Percentiles rank a stretch among this genome's conserved stretches.
Conservation (phyloP, 2,888 invertebrate genomes). For the Eupeodes latifasciatus region DNA sequence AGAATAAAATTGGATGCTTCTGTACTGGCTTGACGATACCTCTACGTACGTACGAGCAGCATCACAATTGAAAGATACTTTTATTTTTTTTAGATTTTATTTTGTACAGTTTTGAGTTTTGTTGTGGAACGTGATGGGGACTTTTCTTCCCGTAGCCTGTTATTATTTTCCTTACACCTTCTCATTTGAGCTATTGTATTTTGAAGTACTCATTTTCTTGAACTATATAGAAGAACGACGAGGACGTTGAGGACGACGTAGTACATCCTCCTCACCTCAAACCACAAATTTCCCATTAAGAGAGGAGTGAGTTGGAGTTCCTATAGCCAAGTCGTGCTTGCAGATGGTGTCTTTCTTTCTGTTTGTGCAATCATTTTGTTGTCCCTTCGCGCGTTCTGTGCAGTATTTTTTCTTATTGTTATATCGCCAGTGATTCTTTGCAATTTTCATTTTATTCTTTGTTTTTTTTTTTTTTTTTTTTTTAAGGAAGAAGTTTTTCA, state of each 20-base stretch:
- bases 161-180: constrained; percentile 59
- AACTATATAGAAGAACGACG: constrained; percentile 3
- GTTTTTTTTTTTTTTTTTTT: not conserved
- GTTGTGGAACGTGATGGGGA: not conserved
- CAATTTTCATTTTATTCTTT: constrained; percentile 19
- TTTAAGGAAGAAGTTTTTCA: constrained; percentile 14
- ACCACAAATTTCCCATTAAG: constrained; percentile 37
- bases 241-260: too few species aligned
- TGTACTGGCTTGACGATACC: not conserved
- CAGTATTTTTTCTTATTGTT: constrained; percentile 33
- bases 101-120: not conserved
- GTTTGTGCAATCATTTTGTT: constrained; percentile 57
- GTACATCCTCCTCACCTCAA: not conserved
- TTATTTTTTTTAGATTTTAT: constrained; percentile 17
- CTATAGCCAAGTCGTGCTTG: constrained; percentile 12
- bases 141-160: constrained; percentile 48
- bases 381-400: constrained; percentile 3
- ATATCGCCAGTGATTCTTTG: constrained; percentile 41
- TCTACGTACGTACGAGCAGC: constrained; percentile 11
- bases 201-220: constrained; percentile 64
- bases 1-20: constrained; percentile 59
- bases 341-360: constrained; percentile 50
- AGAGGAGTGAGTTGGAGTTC: not conserved
- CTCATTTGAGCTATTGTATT: constrained; percentile 68
- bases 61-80: constrained; percentile 69